Evolutionary conservation across 2,113 vertebrate genomes (phyloP).

Genomic region (Ivindomyrus marchei): DNA sequence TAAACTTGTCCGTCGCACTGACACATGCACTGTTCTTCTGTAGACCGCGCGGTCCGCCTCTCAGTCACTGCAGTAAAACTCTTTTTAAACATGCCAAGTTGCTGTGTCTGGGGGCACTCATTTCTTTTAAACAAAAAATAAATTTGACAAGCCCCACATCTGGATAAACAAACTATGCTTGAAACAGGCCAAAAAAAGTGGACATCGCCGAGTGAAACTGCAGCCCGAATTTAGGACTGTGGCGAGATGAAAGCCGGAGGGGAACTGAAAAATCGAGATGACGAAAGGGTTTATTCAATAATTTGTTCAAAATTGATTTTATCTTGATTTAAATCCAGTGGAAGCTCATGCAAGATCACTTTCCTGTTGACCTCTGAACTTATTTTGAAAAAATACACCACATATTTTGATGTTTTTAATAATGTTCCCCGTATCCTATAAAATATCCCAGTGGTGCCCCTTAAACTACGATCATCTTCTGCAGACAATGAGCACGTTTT

Average conservation of each 20-base stretch:
- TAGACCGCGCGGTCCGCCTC: not conserved
- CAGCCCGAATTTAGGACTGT: not conserved
- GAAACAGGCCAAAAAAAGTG: not conserved
- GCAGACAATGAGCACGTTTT: not conserved
- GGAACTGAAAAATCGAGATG: not conserved
- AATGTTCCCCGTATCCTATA: not conserved
- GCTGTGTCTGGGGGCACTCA: constrained; percentile 14
- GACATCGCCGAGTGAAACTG: not conserved
- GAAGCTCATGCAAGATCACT: not conserved
- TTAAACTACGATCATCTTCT: not conserved
- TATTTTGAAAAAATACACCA: not conserved
- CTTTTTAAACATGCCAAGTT: constrained; percentile 16
- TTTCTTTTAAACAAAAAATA: constrained; percentile 18
- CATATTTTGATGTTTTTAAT: not conserved
- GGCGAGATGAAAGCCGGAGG: not conserved
- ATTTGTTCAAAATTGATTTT: not conserved
- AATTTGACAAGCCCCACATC: not conserved
- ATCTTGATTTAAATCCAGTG: not conserved
- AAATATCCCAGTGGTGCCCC: not conserved
- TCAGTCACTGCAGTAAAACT: not conserved
- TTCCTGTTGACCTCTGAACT: not conserved
- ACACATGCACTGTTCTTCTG: not conserved
- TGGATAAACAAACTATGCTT: constrained; percentile 8
- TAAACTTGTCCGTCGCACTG: not conserved
- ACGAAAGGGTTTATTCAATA: not conserved